Conservation (phyloP, 2,888 invertebrate genomes). For the Pristionchus maxplancki region DNA sequence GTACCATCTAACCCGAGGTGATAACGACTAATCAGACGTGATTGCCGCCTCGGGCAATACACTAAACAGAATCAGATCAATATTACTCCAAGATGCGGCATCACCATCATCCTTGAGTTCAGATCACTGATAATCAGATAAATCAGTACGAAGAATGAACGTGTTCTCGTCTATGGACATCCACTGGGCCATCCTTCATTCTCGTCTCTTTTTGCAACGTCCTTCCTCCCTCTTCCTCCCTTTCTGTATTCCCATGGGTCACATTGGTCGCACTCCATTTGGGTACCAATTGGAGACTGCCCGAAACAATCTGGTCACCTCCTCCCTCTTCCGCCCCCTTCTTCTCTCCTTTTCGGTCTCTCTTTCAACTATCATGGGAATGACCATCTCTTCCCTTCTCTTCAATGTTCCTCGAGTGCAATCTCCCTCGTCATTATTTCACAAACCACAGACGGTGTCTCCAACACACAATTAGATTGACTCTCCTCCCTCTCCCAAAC, state of each 20-base stretch:
- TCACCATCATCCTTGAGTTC: background rate
- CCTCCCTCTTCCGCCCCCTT: background rate
- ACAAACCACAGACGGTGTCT: constrained; percentile 9
- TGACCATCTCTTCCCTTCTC: background rate
- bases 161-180: background rate
- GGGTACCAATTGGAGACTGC: background rate
- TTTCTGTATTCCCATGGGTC: constrained; percentile 1
- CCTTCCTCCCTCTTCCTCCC: background rate
- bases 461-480: constrained; percentile 3
- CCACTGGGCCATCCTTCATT: background rate
- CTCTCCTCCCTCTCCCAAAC: background rate
- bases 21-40: constrained; percentile 34
- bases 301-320: constrained; percentile 41
- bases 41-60: background rate
- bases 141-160: background rate
- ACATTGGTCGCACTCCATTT: constrained; percentile 38
- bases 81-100: background rate
- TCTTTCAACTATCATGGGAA: background rate
- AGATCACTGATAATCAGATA: background rate
- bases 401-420: constrained; percentile 29
- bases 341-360: background rate
- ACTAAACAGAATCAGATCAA: background rate
- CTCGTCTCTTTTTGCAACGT: constrained; percentile 42
- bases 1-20: background rate
- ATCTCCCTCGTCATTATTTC: background rate